These are phyloP conservation scores for Balearica regulorum DNA, from an alignment of 2,797 vertebrate species.

Conservation along the genomic window DNA sequence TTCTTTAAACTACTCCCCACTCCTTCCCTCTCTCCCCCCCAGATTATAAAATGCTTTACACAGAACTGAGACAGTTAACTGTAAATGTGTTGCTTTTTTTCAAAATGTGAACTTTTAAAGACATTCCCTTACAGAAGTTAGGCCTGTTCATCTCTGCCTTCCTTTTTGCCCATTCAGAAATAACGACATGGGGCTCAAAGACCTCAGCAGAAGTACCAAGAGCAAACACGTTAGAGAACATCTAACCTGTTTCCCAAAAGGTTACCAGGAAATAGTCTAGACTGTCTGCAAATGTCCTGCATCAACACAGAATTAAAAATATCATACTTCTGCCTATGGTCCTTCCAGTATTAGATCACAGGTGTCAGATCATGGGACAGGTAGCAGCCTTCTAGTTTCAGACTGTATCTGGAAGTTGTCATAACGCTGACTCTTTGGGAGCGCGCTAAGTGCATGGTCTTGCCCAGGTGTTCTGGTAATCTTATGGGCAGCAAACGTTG, in stretches of 20 bases:
- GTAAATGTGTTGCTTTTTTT: background rate
- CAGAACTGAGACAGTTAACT: background rate
- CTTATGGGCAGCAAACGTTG: background rate
- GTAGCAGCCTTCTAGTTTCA: background rate
- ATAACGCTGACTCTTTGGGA: fast-evolving
- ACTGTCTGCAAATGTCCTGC: background rate
- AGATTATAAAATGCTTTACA: background rate
- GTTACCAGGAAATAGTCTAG: background rate
- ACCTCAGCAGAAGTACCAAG: background rate
- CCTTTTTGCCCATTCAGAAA: background rate
- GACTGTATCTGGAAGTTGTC: background rate
- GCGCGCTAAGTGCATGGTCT: background rate
- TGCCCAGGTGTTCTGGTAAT: background rate
- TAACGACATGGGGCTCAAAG: background rate
- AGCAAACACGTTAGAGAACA: background rate
- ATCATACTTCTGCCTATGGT: background rate
- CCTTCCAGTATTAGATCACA: background rate
- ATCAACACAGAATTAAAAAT: background rate
- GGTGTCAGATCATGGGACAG: background rate
- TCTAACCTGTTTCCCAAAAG: background rate
- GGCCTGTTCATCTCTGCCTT: background rate
- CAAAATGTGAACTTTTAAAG: background rate
- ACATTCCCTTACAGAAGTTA: background rate
- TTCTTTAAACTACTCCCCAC: background rate
- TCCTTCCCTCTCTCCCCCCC: fast-evolving